Evolutionary conservation across 2,888 invertebrate species (phyloP).

Genomic region (Latrodectus elegans): DNA sequence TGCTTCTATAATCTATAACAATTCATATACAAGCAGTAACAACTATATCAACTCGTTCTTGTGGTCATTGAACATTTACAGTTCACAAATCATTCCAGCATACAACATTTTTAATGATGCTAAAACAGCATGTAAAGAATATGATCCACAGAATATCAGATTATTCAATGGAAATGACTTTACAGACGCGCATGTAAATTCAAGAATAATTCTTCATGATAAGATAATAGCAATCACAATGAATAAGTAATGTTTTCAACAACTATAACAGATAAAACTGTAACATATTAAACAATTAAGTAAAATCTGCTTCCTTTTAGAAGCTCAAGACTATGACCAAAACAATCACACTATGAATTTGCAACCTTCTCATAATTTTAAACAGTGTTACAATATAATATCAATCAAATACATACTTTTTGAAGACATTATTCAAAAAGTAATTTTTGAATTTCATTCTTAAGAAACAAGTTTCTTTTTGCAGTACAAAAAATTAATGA

Average conservation of each 20-base stretch:
- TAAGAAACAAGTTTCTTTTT: too few species aligned
- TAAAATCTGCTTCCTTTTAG: conserved; percentile 41
- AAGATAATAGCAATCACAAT: conserved; percentile 61
- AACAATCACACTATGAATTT: conserved; percentile 46
- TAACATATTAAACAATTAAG: conserved; percentile 63
- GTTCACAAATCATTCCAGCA: neutral
- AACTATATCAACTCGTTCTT: conserved; percentile 26
- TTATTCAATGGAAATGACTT: neutral
- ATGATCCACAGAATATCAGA: neutral
- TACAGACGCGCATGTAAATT: neutral
- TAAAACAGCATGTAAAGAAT: neutral
- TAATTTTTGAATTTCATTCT: too few species aligned
- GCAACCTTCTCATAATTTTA: too few species aligned
- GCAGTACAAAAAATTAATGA: too few species aligned
- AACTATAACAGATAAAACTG: conserved; percentile 57
- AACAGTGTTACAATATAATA: too few species aligned
- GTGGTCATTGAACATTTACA: neutral
- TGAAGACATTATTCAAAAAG: too few species aligned
- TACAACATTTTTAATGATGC: neutral
- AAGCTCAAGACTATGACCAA: conserved; percentile 61
- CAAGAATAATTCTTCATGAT: conserved; percentile 60
- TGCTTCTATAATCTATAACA: conserved; percentile 57
- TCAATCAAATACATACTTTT: too few species aligned
- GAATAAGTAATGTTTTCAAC: conserved; percentile 51
- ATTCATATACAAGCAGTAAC: conserved; percentile 54